Base-by-base conservation (phyloP, 2,797 vertebrate genomes). In the Propithecus perrieri region DNA sequence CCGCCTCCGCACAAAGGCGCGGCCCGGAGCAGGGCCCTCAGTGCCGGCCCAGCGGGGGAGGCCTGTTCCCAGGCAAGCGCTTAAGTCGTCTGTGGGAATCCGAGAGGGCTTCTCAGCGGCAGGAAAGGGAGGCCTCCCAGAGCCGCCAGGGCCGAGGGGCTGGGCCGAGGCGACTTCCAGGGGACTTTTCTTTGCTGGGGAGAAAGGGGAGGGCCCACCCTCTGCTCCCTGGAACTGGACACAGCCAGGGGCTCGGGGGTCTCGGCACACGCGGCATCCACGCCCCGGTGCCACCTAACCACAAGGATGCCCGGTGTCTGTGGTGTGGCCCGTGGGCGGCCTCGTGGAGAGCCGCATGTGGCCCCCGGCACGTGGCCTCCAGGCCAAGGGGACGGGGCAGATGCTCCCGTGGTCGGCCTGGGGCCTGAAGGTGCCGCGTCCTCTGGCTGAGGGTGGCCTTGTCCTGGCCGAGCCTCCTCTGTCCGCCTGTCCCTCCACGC, bases 1-100 rank as follows among this genome's bases (percentile, higher is more conserved):
- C 96, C 97, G 72, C 95, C 84, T 85, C 57, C 83, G 78, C 86
- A 96, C 94, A 96, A 95, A 97, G 85, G 76, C 84, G 0, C 5
- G 43, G 84, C 53, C n/a, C 57, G 28, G 94, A 55, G 30, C 46
- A 4, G 18, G 75, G 76, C 46, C 83, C 89, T 95, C 94, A 81
- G 38, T 88, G 90, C 76, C 57, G 33, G 85, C 96, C 90, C 93
- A 48, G 80, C 96, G 90, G 96, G 95, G 91, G 26, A 93, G 97
- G 87, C 48, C 50, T 35, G 41, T 67, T 57, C 6, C 65, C n/a
- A 55, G 94, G 84, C 71, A 91, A 92, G 79, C 93, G 30, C 43
- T 91, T 95, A 67, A 88, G 95, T 53, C 83, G 22, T 57, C 91
- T 80, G 95, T 81, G 96, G 94, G 91, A 94, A 93, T 9, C 3